phyloP scores from a whole-genome alignment of 1,140 invertebrate species.

The Lysiphlebus fabarum region DNA sequence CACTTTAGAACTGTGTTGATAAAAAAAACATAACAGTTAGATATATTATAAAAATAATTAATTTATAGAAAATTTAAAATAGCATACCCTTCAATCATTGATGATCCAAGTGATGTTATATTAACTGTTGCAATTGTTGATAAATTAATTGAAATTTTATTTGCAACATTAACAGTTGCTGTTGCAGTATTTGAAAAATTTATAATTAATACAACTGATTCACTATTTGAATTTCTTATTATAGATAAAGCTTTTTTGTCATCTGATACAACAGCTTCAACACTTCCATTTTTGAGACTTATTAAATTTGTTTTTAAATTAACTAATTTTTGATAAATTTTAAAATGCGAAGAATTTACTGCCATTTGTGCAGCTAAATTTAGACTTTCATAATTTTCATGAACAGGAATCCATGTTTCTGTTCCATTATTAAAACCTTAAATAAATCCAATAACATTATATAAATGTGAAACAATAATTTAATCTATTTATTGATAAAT shows the following conservation, averaged over 20 bases:
- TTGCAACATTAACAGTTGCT: conserved; percentile 44
- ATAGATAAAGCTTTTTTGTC: conserved; percentile 33
- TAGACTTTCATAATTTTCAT: conserved; percentile 56
- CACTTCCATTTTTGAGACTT: conserved; percentile 47
- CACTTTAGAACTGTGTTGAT: too few relatives aligned
- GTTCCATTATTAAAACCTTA: conserved; percentile 58
- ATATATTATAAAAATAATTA: too few relatives aligned
- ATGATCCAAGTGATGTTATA: conserved; percentile 48
- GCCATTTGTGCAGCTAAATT: conserved; percentile 55
- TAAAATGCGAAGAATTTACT: conserved; percentile 48
- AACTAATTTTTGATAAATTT: conserved; percentile 54
- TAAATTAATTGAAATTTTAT: conserved; percentile 4
- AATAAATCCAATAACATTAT: too few relatives aligned
- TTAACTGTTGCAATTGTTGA: conserved; percentile 31
- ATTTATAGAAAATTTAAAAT: too few relatives aligned
- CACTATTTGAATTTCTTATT: conserved; percentile 30
- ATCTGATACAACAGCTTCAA: conserved; percentile 40
- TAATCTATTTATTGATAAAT: background rate
- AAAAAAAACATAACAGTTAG: too few relatives aligned
- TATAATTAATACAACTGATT: conserved; percentile 53
- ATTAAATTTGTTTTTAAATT: conserved; percentile 39
- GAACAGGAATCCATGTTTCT: conserved; percentile 64
- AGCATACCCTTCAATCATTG: conserved; percentile 46
- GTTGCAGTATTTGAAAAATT: conserved; percentile 49
- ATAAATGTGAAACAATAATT: conserved; percentile 6